Conservation (phyloP, 1,140 invertebrate genomes). For the Metopolophium dirhodum region DNA sequence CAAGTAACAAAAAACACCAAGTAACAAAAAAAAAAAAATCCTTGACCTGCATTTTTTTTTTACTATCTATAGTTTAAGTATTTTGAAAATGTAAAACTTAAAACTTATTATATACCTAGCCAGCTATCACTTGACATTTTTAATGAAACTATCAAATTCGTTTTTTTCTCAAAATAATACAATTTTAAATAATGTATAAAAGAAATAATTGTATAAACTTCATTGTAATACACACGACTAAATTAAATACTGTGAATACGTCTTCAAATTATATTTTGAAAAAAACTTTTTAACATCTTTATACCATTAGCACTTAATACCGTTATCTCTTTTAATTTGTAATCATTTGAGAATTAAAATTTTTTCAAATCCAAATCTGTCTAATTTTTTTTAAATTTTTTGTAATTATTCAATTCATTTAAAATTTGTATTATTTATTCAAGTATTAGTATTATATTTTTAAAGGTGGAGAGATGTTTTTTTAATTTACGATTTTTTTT, state of each 20-base stretch:
- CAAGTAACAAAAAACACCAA: too few relatives aligned
- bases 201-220: not conserved
- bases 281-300: too few relatives aligned
- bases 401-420: not conserved
- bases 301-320: not conserved
- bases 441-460: not conserved
- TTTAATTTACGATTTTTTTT: too few relatives aligned
- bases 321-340: not conserved
- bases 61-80: not conserved
- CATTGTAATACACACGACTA: not conserved
- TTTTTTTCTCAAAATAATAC: not conserved
- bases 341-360: not conserved
- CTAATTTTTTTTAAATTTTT: not conserved
- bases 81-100: not conserved
- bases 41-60: not conserved
- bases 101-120: not conserved
- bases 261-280: too few relatives aligned
- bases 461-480: too few relatives aligned
- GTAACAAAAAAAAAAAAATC: too few relatives aligned
- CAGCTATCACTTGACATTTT: not conserved
- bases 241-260: not conserved
- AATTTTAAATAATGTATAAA: not conserved
- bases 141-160: too few relatives aligned
- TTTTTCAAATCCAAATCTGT: not conserved
- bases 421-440: not conserved